These are phyloP conservation scores for Phallusia fumigata DNA, from an alignment of 23 tunicate species.

Conservation along the genomic window DNA sequence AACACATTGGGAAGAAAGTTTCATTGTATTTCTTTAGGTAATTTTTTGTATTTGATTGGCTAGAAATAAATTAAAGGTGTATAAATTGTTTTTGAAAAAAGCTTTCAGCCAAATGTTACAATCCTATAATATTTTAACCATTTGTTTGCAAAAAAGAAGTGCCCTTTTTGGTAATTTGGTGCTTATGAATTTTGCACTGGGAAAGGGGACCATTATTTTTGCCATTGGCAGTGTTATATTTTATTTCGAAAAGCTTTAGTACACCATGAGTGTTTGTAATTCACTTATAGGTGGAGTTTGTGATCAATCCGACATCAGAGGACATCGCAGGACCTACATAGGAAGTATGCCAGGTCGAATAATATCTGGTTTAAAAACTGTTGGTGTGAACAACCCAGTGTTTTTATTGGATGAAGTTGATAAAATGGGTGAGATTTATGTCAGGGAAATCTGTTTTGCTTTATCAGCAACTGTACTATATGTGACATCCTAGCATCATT, in stretches of 20 bases:
- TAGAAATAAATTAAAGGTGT: neutral
- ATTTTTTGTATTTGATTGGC: neutral
- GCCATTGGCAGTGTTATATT: too few species aligned
- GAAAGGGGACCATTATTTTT: too few species aligned
- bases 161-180: too few species aligned
- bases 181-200: too few species aligned
- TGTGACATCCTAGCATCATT: too few species aligned
- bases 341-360: constrained; percentile 72
- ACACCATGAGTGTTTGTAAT: too few species aligned
- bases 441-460: neutral
- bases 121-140: too few species aligned
- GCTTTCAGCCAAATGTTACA: too few species aligned
- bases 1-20: constrained; percentile 61
- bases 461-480: too few species aligned
- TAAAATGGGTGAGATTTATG: constrained; percentile 34
- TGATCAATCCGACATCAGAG: constrained; percentile 59
- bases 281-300: constrained; percentile 81
- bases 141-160: too few species aligned
- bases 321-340: constrained; percentile 64
- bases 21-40: constrained; percentile 67
- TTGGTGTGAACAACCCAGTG: constrained; percentile 58
- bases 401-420: constrained; percentile 70
- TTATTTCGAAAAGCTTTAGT: too few species aligned
- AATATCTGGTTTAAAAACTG: constrained; percentile 49
- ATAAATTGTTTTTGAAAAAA: too few species aligned